Percentiles rank a stretch among this genome's conserved stretches.
These are phyloP conservation scores for Camponotus fellah DNA, from an alignment of 2,888 invertebrate genomes.

Conservation along the genomic window DNA sequence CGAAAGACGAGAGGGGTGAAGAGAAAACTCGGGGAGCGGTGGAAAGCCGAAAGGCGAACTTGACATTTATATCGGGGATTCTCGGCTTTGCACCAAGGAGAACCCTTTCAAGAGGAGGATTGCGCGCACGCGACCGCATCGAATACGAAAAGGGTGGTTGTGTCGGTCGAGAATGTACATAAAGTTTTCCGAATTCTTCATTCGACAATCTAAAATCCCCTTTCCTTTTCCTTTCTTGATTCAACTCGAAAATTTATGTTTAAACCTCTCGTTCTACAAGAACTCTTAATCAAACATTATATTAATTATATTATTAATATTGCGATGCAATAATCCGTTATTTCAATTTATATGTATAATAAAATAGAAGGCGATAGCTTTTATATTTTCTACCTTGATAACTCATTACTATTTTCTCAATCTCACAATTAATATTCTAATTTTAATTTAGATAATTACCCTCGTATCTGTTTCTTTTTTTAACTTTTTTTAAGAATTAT, in stretches of 20 bases:
- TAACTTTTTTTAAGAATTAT: background rate
- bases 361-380: background rate
- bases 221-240: conserved; percentile 33
- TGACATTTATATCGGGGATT: conserved; percentile 86
- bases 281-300: conserved; percentile 62
- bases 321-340: background rate
- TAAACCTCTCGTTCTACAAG: conserved; percentile 49
- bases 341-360: too few relatives aligned
- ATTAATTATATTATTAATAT: background rate
- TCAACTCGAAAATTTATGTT: conserved; percentile 63
- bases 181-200: conserved; percentile 51
- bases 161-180: conserved; percentile 38
- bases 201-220: conserved; percentile 35
- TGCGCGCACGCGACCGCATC: conserved; percentile 55
- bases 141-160: conserved; percentile 44
- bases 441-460: conserved; percentile 4
- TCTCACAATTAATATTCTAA: background rate
- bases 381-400: background rate
- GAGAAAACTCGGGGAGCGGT: conserved; percentile 58
- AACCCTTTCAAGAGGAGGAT: conserved; percentile 71
- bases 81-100: conserved; percentile 84
- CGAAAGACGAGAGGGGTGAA: conserved; percentile 61
- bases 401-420: background rate
- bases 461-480: background rate
- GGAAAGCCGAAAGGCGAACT: conserved; percentile 83